Conservation (phyloP, 1,140 invertebrate species). For the Helicorthomorpha holstii region DNA sequence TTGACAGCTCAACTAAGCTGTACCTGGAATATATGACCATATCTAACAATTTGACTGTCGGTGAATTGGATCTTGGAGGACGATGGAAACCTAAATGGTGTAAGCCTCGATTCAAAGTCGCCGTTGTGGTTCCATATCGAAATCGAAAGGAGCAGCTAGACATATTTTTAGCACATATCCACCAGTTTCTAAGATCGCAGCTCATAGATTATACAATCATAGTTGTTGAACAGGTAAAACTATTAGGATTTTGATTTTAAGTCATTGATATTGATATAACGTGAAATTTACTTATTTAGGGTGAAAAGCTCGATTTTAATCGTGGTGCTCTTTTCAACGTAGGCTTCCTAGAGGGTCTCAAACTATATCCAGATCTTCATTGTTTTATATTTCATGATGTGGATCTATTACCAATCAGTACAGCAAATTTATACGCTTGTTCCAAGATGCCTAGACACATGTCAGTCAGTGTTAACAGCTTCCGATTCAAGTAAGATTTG, state of each 20-base stretch:
- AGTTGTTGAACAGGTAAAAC: slow-evolving; percentile 61
- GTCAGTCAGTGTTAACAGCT: not conserved
- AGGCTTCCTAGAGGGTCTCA: slow-evolving; percentile 69
- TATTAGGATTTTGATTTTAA: not conserved
- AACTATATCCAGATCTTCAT: slow-evolving; percentile 45
- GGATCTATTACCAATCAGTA: slow-evolving; percentile 80
- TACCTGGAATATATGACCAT: too few species aligned
- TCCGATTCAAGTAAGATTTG: slow-evolving; percentile 4
- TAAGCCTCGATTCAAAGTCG: slow-evolving; percentile 53
- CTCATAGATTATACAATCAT: slow-evolving; percentile 79
- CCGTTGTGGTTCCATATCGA: slow-evolving; percentile 74
- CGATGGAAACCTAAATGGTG: slow-evolving; percentile 53
- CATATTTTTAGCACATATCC: slow-evolving; percentile 70
- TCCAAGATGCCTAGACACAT: slow-evolving; percentile 30
- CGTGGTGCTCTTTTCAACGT: slow-evolving; percentile 87
- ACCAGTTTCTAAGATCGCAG: slow-evolving; percentile 73
- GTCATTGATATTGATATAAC: too few species aligned
- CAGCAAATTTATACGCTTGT: slow-evolving; percentile 79
- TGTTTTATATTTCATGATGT: slow-evolving; percentile 96
- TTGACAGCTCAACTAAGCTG: too few species aligned
- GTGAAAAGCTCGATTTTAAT: slow-evolving; percentile 43
- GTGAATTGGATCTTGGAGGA: slow-evolving; percentile 48
- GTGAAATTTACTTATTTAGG: not conserved
- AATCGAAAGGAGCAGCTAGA: slow-evolving; percentile 61
- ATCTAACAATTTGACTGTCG: too few species aligned